Percentiles rank a stretch among this genome's conserved stretches.
These are phyloP conservation scores for Folsomia manolachei DNA, from an alignment of 2,888 invertebrate genomes.

Conservation along the genomic window DNA sequence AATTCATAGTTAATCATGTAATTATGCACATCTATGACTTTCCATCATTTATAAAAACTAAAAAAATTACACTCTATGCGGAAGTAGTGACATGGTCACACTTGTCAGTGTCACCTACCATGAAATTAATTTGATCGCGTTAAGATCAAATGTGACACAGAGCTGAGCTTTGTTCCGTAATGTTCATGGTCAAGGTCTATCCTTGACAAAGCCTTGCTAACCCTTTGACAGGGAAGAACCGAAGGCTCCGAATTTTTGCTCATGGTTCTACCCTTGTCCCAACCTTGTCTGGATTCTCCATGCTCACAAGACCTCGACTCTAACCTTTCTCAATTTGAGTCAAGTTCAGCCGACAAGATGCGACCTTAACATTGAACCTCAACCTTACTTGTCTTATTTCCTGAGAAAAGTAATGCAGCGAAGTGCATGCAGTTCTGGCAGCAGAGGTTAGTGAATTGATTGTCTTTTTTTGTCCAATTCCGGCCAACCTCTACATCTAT, in stretches of 20 bases:
- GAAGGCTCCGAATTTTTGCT: constrained; percentile 6
- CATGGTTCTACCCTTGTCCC: neutral
- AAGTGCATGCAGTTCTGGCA: no score
- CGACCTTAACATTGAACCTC: constrained; percentile 3
- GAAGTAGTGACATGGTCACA: neutral
- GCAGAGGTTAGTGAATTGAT: no score
- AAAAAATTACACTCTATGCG: no score
- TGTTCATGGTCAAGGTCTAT: neutral
- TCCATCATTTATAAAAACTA: no score
- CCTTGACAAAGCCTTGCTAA: neutral
- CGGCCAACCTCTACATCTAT: no score
- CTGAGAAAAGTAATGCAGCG: no score
- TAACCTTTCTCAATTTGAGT: neutral
- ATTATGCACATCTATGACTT: neutral
- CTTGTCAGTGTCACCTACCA: no score
- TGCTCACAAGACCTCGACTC: neutral
- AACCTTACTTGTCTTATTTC: no score
- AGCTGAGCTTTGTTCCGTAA: no score
- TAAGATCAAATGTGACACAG: neutral
- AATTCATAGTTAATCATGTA: neutral
- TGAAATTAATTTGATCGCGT: neutral
- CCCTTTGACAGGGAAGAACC: neutral
- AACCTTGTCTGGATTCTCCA: neutral
- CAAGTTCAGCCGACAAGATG: neutral
- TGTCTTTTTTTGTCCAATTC: no score